Evolutionary conservation across 2,797 vertebrate species (phyloP), one percentile per base, ranked within the genome.

Genomic region (Scomberomorus guttatus): DNA sequence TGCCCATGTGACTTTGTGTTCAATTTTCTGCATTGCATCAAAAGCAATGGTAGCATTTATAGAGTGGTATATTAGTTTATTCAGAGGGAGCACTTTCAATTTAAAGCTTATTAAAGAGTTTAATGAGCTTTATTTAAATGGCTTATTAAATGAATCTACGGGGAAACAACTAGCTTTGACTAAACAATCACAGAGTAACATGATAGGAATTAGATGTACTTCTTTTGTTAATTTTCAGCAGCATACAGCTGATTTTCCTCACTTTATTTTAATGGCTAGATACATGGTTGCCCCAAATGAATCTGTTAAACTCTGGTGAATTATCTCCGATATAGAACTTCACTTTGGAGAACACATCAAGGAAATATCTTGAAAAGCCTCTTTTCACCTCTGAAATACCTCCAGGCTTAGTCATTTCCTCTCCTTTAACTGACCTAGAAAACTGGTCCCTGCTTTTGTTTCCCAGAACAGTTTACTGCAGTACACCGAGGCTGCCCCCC

Each of bases 361-460:
- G 72, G 61, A 81, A 73, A 55, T 77, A 57, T 79, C 73, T 74
- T 63, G 37, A 80, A 89, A 84, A 72, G 61, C 57, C 59, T 59
- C 11, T 67, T 68, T 82, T 79, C 70, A 82, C 84, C 73, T 87
- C 75, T 82, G 73, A 91, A 86, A 89, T 83, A 77, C 83, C 85
- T 66, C 73, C 77, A 85, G 87, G 83, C 89, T 88, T 83, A 77
- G 68, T 70, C 32, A 70, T 74, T 82, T 87, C 80, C 72, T 82
- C 77, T 85, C 44, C 70, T 85, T 82, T 82, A 76, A 81, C 81
- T 93, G 92, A 91, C 91, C 89, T 83, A 92, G 82, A 91, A 92
- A 92, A 89, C 70, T 46, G 37, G 51, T 75, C 77, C 22, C 27
- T 61, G 66, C 73, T 75, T 84, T 90, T 86, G 78, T 86, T 87